Conservation (phyloP, 2,113 vertebrate species). For the Perognathus longimembris region DNA sequence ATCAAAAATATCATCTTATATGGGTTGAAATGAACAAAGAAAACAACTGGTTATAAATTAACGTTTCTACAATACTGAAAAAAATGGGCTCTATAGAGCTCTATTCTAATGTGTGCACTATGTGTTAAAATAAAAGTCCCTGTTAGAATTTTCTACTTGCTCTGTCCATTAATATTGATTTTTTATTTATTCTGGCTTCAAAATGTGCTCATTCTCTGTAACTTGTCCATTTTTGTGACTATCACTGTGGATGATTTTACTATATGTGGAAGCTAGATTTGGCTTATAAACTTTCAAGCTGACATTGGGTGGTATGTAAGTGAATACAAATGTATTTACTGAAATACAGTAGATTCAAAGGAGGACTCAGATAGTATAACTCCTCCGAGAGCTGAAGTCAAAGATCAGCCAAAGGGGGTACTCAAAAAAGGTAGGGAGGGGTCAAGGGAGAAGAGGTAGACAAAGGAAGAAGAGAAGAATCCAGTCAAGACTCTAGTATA, state of each 20-base stretch:
- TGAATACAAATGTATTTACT: too few species aligned
- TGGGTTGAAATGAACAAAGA: not conserved
- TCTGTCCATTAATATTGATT: not conserved
- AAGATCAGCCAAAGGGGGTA: too few species aligned
- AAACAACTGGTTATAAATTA: not conserved
- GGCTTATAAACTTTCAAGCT: too few species aligned
- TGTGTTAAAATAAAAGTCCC: not conserved
- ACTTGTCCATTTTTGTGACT: not conserved
- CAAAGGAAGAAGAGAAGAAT: too few species aligned
- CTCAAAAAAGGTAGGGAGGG: too few species aligned
- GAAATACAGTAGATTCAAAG: too few species aligned
- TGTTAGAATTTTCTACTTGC: not conserved
- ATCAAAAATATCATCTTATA: not conserved
- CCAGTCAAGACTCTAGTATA: too few species aligned
- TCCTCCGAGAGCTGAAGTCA: too few species aligned
- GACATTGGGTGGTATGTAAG: too few species aligned
- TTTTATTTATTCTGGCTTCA: not conserved
- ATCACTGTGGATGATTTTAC: not conserved
- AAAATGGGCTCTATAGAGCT: fast-evolving
- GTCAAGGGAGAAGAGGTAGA: too few species aligned
- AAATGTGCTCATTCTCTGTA: not conserved
- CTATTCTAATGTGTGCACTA: fast-evolving
- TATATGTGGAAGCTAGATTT: too few species aligned
- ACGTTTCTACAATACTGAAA: not conserved
- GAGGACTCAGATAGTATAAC: too few species aligned